A percentile compares a stretch with the other conserved stretches of the same genome.
These are phyloP conservation scores for Suncus etruscus DNA, from an alignment of 2,113 vertebrate species.

Conservation along the genomic window DNA sequence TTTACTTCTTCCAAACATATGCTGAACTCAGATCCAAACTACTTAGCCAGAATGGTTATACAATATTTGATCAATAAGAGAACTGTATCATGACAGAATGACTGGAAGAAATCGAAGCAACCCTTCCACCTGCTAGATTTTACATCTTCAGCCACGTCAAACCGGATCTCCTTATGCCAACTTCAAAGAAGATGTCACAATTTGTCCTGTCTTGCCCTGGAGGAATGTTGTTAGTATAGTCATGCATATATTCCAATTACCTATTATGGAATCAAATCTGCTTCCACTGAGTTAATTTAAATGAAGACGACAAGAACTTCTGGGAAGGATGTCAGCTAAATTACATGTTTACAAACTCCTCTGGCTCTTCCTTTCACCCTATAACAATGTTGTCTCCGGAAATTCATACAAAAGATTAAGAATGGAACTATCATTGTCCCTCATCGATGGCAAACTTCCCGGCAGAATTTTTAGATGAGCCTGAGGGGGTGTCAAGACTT, in stretches of 20 bases:
- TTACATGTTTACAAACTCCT: slow-evolving; percentile 60
- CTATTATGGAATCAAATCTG: slow-evolving; percentile 43
- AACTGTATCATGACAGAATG: background rate
- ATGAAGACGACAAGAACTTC: slow-evolving; percentile 40
- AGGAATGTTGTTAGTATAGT: slow-evolving; percentile 22
- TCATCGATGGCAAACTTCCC: no score
- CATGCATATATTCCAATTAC: slow-evolving; percentile 37
- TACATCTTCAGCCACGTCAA: background rate
- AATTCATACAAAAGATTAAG: slow-evolving; percentile 2
- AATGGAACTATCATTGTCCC: background rate
- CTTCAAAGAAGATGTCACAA: slow-evolving; percentile 12
- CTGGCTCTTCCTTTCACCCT: background rate
- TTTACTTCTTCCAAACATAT: slow-evolving; percentile 8
- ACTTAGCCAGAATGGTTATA: slow-evolving; percentile 39
- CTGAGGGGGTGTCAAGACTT: no score
- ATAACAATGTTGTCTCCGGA: background rate
- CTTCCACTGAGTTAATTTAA: slow-evolving; percentile 57
- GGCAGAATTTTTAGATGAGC: no score
- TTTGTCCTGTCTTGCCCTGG: slow-evolving; percentile 6
- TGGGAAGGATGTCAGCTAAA: slow-evolving; percentile 61
- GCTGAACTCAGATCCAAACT: slow-evolving; percentile 34
- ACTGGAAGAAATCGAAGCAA: background rate
- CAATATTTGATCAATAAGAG: slow-evolving; percentile 29
- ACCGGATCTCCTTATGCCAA: background rate
- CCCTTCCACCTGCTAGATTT: slow-evolving; percentile 4